phyloP scores from a whole-genome alignment of 2,888 invertebrate genomes.

The Cylloceria caligata region DNA sequence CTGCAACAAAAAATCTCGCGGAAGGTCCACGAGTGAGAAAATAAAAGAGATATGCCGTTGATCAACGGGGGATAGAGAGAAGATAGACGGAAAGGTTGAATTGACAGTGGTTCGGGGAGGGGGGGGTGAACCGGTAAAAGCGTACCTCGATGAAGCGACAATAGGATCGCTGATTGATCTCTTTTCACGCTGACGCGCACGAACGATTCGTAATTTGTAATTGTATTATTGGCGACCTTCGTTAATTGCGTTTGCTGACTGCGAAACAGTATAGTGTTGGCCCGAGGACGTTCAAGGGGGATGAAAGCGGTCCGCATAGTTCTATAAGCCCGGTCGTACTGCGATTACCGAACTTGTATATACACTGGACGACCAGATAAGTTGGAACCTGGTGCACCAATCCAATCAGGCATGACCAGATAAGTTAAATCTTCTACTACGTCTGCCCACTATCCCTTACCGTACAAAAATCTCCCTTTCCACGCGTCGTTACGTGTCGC shows the following conservation, averaged over 20 bases:
- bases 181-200: slow-evolving; percentile 76
- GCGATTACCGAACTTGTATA: slow-evolving; percentile 14
- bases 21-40: slow-evolving; percentile 18
- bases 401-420: too few relatives aligned
- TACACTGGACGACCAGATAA: too few relatives aligned
- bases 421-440: too few relatives aligned
- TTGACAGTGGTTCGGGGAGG: too few relatives aligned
- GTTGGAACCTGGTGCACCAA: too few relatives aligned
- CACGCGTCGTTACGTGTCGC: too few relatives aligned
- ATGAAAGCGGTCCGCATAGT: slow-evolving; percentile 21
- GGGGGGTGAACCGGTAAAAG: slow-evolving; percentile 31
- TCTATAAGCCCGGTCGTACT: background rate
- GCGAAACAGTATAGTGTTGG: slow-evolving; percentile 22
- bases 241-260: slow-evolving; percentile 69
- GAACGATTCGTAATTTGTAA: slow-evolving; percentile 77
- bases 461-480: too few relatives aligned
- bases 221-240: slow-evolving; percentile 72
- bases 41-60: slow-evolving; percentile 48
- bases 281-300: background rate
- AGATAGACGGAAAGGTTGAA: slow-evolving; percentile 13
- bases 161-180: slow-evolving; percentile 79
- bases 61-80: slow-evolving; percentile 24
- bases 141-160: slow-evolving; percentile 70
- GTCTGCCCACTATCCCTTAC: too few relatives aligned
- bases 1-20: slow-evolving; percentile 30